A percentile compares a stretch with the other conserved stretches of the same genome.
These are phyloP conservation scores for Frieseomelitta varia DNA, from an alignment of 1,140 invertebrate species.

Conservation along the genomic window DNA sequence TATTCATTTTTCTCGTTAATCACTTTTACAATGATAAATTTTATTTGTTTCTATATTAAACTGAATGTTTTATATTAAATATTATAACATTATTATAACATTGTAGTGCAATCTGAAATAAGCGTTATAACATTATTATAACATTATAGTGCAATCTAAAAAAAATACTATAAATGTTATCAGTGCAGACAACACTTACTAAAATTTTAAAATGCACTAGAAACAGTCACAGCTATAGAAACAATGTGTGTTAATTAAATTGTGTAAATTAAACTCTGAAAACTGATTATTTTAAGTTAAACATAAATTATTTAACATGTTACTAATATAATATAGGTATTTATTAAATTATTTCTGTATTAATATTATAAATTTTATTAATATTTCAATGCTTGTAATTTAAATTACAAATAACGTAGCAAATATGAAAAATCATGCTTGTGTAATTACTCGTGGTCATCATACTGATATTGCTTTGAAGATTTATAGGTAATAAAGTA, in stretches of 20 bases:
- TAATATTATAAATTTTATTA: not conserved
- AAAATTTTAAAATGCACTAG: not conserved
- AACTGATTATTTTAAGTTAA: not conserved
- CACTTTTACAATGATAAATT: not conserved
- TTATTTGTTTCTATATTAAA: not conserved
- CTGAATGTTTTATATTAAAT: not conserved
- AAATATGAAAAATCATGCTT: conserved; percentile 70
- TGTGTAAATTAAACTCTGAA: no score
- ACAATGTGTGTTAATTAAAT: no score
- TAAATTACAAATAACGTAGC: not conserved
- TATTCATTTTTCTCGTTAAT: not conserved
- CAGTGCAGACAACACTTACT: not conserved
- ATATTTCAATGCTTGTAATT: not conserved
- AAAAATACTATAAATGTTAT: not conserved
- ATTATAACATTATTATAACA: not conserved
- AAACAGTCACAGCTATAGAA: not conserved
- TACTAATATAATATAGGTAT: not conserved
- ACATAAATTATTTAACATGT: not conserved
- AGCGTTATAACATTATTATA: not conserved
- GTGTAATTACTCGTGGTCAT: conserved; percentile 72
- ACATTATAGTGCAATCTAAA: not conserved
- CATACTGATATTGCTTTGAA: conserved; percentile 79
- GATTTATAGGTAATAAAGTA: conserved; percentile 75
- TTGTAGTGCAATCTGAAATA: not conserved
- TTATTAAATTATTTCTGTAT: not conserved